phyloP scores from a whole-genome alignment of 2,797 vertebrate genomes.

The Trematomus bernacchii region DNA sequence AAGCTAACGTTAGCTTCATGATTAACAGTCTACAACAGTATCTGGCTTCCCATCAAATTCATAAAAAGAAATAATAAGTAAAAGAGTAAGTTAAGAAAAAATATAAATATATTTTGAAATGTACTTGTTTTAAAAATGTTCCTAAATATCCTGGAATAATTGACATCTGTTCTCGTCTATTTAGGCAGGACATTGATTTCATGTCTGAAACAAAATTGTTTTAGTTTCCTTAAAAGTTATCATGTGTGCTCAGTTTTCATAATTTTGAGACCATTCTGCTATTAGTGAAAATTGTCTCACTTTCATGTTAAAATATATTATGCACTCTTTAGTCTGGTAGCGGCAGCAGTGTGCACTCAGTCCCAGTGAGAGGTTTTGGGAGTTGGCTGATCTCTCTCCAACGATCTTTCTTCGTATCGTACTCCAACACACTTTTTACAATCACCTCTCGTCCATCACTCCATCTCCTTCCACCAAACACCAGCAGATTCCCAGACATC shows the following conservation, averaged over 20 bases:
- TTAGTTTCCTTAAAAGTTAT: background rate
- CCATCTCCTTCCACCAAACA: constrained; percentile 95
- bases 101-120: background rate
- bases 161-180: background rate
- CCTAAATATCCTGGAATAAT: background rate
- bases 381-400: constrained; percentile 93
- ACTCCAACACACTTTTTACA: constrained; percentile 91
- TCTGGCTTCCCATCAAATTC: background rate
- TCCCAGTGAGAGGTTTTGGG: constrained; percentile 89
- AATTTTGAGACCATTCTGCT: background rate
- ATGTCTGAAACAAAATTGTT: background rate
- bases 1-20: background rate
- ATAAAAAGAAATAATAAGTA: background rate
- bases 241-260: background rate
- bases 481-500: constrained; percentile 86
- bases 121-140: background rate
- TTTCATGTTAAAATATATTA: background rate
- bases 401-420: constrained; percentile 89
- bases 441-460: constrained; percentile 89
- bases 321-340: constrained; percentile 78
- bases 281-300: background rate
- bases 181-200: background rate
- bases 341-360: constrained; percentile 90
- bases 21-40: background rate
- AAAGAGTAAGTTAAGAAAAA: background rate